Conservation (phyloP, 2,797 vertebrate species). For the Valencia hispanica region DNA sequence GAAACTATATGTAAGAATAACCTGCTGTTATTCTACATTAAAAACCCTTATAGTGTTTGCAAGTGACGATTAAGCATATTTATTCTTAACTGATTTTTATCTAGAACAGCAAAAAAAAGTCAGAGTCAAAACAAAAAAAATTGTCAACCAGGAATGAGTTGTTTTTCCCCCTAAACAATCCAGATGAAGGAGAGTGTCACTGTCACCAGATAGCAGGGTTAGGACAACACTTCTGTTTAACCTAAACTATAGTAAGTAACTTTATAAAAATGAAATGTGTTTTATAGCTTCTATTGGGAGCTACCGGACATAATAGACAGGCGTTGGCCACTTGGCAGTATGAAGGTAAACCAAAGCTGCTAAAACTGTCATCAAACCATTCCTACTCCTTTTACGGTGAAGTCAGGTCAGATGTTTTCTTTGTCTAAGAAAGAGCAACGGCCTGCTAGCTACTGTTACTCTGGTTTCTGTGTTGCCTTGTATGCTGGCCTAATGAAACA, state of each 20-base stretch:
- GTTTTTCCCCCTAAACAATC: not conserved
- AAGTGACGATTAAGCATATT: not conserved
- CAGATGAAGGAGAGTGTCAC: not conserved
- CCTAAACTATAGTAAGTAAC: slow-evolving; percentile 22
- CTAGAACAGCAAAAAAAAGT: not conserved
- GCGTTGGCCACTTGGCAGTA: not conserved
- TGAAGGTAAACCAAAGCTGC: not conserved
- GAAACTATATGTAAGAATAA: slow-evolving; percentile 17
- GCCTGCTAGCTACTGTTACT: not conserved
- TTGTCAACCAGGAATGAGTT: not conserved
- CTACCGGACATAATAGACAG: not conserved
- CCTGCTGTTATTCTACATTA: not conserved
- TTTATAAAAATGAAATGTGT: not conserved
- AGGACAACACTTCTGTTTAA: slow-evolving; percentile 47
- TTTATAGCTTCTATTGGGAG: not conserved
- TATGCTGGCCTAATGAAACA: not conserved
- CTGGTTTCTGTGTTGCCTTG: not conserved
- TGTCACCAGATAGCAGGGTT: not conserved
- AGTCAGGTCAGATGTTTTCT: not conserved
- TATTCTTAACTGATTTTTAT: slow-evolving; percentile 2
- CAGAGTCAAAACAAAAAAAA: not conserved
- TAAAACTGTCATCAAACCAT: not conserved
- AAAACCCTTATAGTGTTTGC: not conserved
- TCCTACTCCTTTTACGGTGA: not conserved
- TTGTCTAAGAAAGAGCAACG: not conserved